A percentile compares a stretch with the other conserved stretches of the same genome.
These are phyloP conservation scores for Polia nebulosa DNA, from an alignment of 2,888 invertebrate genomes.

Conservation along the genomic window DNA sequence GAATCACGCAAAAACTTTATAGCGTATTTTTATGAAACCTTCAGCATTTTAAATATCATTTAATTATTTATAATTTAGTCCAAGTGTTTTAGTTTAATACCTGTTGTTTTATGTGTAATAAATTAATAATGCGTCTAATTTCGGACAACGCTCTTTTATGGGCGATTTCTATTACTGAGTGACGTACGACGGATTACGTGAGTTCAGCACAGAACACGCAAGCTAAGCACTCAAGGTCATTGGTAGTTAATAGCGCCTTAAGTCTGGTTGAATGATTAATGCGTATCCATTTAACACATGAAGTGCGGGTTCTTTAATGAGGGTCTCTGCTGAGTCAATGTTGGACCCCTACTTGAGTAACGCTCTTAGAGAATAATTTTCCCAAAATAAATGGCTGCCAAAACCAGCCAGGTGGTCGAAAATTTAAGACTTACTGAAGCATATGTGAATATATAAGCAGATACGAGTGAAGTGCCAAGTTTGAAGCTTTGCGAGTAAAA, in stretches of 20 bases:
- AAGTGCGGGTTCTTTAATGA: conserved; percentile 39
- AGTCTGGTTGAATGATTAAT: conserved; percentile 47
- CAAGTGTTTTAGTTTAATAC: too few species aligned
- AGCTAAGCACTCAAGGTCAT: too few species aligned
- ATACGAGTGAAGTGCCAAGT: neutral
- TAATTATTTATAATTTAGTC: too few species aligned
- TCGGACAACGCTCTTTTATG: too few species aligned
- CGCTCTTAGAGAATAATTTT: conserved; percentile 26
- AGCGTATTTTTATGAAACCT: too few species aligned
- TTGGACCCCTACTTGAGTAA: conserved; percentile 25
- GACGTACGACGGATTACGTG: too few species aligned
- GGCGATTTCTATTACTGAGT: too few species aligned
- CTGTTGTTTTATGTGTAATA: too few species aligned
- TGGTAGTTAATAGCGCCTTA: conserved; percentile 23
- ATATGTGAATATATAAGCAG: conserved; percentile 22
- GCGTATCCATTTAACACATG: conserved; percentile 25
- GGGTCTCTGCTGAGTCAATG: conserved; percentile 29
- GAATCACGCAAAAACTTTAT: too few species aligned
- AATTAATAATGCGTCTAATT: too few species aligned
- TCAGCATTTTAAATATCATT: too few species aligned
- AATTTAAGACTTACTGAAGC: conserved; percentile 8
- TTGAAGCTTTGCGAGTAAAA: neutral
- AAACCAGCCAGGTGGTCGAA: conserved; percentile 26
- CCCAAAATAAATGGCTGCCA: conserved; percentile 32
- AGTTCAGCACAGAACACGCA: neutral